Conservation (phyloP, 2,888 invertebrate species). For the Leptopilina myrica region DNA sequence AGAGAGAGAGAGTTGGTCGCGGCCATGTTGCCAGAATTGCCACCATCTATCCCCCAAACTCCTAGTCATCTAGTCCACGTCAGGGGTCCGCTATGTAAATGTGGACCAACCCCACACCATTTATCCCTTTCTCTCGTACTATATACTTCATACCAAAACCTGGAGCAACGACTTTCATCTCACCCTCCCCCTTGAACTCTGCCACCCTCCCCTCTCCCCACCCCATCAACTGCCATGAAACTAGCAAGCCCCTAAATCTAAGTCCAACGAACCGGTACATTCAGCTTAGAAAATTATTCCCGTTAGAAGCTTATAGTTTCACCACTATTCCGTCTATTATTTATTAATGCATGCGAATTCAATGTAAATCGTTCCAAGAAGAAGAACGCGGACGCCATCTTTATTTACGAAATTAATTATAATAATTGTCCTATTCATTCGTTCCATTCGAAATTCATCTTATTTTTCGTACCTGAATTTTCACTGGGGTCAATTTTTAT, state of each 20-base stretch:
- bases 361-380: no score
- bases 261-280: slow-evolving; percentile 74
- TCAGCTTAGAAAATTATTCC: slow-evolving; percentile 65
- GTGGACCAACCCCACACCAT: slow-evolving; percentile 71
- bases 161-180: slow-evolving; percentile 63
- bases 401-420: no score
- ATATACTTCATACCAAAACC: slow-evolving; percentile 55
- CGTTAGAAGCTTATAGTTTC: no score
- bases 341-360: no score
- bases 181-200: slow-evolving; percentile 62
- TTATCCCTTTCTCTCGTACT: slow-evolving; percentile 50
- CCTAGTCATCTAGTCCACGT: slow-evolving; percentile 76
- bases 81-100: slow-evolving; percentile 75
- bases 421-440: no score
- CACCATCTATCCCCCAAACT: slow-evolving; percentile 72
- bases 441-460: no score
- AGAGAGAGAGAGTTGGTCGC: slow-evolving; percentile 60
- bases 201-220: slow-evolving; percentile 57
- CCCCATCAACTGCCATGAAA: slow-evolving; percentile 72
- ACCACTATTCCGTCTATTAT: no score
- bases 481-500: no score
- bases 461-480: no score
- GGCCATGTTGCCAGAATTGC: slow-evolving; percentile 76
- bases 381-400: no score
- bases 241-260: slow-evolving; percentile 76